Evolutionary conservation across 2,113 vertebrate genomes (phyloP), one percentile per base, ranked within the genome.

Genomic region (Ctenomys sociabilis): DNA sequence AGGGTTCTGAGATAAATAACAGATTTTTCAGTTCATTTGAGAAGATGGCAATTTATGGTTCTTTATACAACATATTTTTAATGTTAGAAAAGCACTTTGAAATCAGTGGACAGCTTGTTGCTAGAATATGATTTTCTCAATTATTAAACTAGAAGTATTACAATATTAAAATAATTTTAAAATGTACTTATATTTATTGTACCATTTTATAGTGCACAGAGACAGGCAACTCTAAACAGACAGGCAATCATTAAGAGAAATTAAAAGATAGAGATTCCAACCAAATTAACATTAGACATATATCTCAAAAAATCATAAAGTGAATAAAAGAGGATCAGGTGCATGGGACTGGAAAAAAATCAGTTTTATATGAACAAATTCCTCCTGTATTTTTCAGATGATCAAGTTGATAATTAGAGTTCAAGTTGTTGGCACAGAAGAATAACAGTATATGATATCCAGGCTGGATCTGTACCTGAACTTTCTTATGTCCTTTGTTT

Each of bases 191-290:
- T 64, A 43, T 92, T 81, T 80, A 64, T 73, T 80, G 3, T 54
- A 26, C 75, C 43, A 9, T 63, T 30, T 45, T 57, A 81, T 16
- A 7, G 1, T 35, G 1, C 19, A 37, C 3, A 75, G 28, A 89
- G 0, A 49, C 37, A 26, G 64, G 9, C 59, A 80, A n/a, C 72
- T 37, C 43, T 49, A 57, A 32, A 37, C 6, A 49, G 37, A 32
- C 24, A 61, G 43, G 3, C 7, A 81, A 88, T 35, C 86, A 87
- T 10, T 61, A 86, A 90, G 7, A 32, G 7, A 70, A 52, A 3
- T 84, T 57, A 40, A 93, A 73, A 78, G 8, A 93, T 93, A 96
- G 37, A 43, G 40, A 68, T 72, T 90, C 57, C 49, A 90, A 70
- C 40, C 40, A 90, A 70, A 86, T 10, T 21, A 77, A 11, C 40